Evolutionary conservation across 37 sponge, comb jelly and placozoan genomes (phyloP).

Genomic region (Theonella swinhoei): DNA sequence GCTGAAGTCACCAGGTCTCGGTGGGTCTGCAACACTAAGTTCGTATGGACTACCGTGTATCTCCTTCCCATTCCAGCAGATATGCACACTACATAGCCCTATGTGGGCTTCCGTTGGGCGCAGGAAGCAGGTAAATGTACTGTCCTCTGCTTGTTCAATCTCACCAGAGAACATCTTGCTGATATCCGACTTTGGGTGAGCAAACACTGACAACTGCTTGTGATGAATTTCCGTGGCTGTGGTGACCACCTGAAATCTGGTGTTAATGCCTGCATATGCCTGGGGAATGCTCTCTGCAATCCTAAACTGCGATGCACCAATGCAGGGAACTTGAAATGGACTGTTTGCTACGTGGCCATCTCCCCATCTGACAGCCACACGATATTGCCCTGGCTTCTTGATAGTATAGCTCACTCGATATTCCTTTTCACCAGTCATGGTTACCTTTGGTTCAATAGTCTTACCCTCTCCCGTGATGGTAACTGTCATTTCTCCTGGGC

Average conservation of each 20-base stretch:
- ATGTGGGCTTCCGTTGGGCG: slow-evolving; percentile 32
- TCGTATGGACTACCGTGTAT: slow-evolving; percentile 71
- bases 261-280: slow-evolving; percentile 22
- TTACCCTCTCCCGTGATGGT: slow-evolving; percentile 39
- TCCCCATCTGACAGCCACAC: slow-evolving; percentile 67
- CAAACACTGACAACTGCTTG: slow-evolving; percentile 36
- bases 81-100: slow-evolving; percentile 53
- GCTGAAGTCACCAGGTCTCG: slow-evolving; percentile 40
- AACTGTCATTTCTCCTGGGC: slow-evolving; percentile 63
- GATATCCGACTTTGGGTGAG: slow-evolving; percentile 10
- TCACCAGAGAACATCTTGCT: slow-evolving; percentile 14
- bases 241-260: slow-evolving; percentile 31
- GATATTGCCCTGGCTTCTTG: slow-evolving; percentile 42
- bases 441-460: slow-evolving; percentile 32
- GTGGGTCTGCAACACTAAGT: slow-evolving; percentile 38
- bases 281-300: slow-evolving; percentile 13
- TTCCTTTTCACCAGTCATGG: slow-evolving; percentile 14
- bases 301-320: slow-evolving; percentile 29
- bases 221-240: slow-evolving; percentile 32
- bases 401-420: slow-evolving; percentile 71
- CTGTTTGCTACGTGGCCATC: slow-evolving; percentile 61
- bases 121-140: slow-evolving; percentile 1
- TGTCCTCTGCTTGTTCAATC: neutral
- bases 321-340: slow-evolving; percentile 66
- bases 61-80: slow-evolving; percentile 68